phyloP scores from a whole-genome alignment of 1,140 invertebrate species.

The Ceratina australensis region DNA sequence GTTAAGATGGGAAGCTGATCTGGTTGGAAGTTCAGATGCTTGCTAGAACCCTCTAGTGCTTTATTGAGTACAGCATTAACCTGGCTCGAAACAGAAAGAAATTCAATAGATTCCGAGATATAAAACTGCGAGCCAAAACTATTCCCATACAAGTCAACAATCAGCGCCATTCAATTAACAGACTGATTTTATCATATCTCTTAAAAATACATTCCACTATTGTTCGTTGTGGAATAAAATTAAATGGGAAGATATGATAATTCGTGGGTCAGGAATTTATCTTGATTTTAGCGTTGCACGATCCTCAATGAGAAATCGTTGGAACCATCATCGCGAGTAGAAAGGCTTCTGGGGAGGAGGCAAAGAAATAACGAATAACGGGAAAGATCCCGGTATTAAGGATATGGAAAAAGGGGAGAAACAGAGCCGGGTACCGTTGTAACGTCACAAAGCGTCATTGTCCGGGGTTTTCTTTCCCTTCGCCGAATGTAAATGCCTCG shows the following conservation, averaged over 20 bases:
- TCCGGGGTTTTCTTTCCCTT: constrained; percentile 11
- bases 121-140: too few relatives aligned
- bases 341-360: neutral
- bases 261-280: too few relatives aligned
- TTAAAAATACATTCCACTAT: too few relatives aligned
- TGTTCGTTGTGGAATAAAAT: too few relatives aligned
- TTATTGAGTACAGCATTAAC: constrained; percentile 2
- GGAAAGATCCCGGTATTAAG: constrained; percentile 1
- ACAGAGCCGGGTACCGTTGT: neutral
- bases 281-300: too few relatives aligned
- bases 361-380: neutral
- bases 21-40: neutral
- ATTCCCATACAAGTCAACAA: too few relatives aligned
- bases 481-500: constrained; percentile 22
- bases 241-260: too few relatives aligned
- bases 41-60: neutral
- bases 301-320: neutral
- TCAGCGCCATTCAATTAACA: too few relatives aligned
- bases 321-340: neutral
- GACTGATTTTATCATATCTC: too few relatives aligned
- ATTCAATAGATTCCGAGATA: neutral
- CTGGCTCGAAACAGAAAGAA: neutral
- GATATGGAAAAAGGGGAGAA: neutral
- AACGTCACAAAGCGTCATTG: constrained; percentile 24
- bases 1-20: constrained; percentile 13